Conservation (phyloP, 1,140 invertebrate species). For the Whitmania pigra region DNA sequence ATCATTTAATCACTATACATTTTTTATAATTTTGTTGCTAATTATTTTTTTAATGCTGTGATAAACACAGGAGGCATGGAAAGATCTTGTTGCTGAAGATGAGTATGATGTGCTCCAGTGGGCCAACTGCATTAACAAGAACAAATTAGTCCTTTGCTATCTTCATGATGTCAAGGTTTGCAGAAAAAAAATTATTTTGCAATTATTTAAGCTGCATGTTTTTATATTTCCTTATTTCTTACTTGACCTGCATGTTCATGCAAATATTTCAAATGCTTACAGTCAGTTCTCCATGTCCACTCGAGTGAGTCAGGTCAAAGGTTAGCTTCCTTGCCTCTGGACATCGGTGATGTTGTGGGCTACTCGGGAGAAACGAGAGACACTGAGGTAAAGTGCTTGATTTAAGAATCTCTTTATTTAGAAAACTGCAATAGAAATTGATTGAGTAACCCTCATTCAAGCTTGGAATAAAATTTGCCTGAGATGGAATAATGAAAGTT, state of each 20-base stretch:
- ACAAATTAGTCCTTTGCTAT: conserved; percentile 81
- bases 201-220: not conserved
- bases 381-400: conserved; percentile 50
- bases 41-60: not conserved
- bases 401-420: not conserved
- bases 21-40: not conserved
- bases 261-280: conserved; percentile 18
- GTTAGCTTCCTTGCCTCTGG: conserved; percentile 60
- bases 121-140: conserved; percentile 63
- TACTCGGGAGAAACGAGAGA: conserved; percentile 73
- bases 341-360: conserved; percentile 70
- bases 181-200: not conserved
- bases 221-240: not conserved
- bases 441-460: too few relatives aligned
- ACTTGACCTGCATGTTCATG: not conserved
- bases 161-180: conserved; percentile 80
- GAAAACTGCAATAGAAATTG: too few relatives aligned
- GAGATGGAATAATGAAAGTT: too few relatives aligned
- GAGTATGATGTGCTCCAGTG: conserved; percentile 75
- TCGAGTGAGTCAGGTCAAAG: conserved; percentile 59
- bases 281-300: conserved; percentile 73
- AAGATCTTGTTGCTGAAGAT: conserved; percentile 69
- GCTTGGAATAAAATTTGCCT: too few relatives aligned
- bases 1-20: not conserved
- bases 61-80: conserved; percentile 53